Percentiles rank a stretch among this genome's conserved stretches.
These are phyloP conservation scores for Crotalus horridus DNA, from an alignment of 2,113 vertebrate genomes.

Conservation along the genomic window DNA sequence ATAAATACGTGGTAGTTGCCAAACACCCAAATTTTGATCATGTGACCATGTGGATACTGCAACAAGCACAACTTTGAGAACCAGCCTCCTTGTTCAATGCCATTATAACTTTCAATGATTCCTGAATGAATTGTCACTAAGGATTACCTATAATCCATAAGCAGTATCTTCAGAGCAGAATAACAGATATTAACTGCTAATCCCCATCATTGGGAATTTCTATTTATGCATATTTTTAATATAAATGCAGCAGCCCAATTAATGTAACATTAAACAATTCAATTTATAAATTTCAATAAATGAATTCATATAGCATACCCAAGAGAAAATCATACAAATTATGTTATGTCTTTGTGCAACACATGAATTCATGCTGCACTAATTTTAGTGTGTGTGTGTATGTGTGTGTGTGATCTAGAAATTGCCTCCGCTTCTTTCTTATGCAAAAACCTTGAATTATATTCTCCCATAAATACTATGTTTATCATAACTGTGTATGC, in stretches of 20 bases:
- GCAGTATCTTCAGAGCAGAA: not conserved
- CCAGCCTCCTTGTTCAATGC: not conserved
- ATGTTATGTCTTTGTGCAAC: not conserved
- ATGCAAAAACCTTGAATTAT: not conserved
- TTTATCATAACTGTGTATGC: not conserved
- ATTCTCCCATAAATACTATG: not conserved
- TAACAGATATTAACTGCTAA: not conserved
- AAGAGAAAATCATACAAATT: not conserved
- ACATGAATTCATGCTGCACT: not conserved
- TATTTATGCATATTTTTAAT: not conserved
- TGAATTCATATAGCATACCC: not conserved
- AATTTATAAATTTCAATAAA: not conserved
- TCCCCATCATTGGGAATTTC: not conserved
- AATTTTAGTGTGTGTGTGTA: too few species aligned
- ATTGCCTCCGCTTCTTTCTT: not conserved
- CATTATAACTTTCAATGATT: not conserved
- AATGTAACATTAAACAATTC: not conserved
- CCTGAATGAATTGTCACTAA: not conserved
- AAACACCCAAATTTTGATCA: not conserved
- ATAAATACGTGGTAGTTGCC: not conserved
- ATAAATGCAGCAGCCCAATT: not conserved
- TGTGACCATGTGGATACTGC: not conserved
- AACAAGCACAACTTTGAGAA: not conserved
- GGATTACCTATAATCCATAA: not conserved
- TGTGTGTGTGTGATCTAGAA: not conserved